A percentile compares a stretch with the other conserved stretches of the same genome.
Conservation (phyloP, 2,113 vertebrate genomes). For the Cygnus atratus region DNA sequence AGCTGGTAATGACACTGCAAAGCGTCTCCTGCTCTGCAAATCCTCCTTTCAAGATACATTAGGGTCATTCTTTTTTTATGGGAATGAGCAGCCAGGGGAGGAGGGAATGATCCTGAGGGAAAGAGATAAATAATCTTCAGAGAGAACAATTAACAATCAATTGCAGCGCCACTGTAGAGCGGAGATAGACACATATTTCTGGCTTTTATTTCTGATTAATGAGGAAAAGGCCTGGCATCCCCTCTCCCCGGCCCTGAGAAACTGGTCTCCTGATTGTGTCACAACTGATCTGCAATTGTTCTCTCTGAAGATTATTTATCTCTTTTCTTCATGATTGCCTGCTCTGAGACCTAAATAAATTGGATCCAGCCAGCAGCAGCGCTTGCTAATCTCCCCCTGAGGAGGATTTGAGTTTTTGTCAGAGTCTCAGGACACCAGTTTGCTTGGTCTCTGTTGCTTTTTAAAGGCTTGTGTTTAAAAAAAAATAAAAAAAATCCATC, state of each 20-base stretch:
- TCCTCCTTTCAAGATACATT: conserved; percentile 38
- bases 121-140: conserved; percentile 60
- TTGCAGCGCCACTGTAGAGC: conserved; percentile 4
- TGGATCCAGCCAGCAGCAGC: background rate
- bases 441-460: background rate
- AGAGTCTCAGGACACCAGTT: background rate
- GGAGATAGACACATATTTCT: conserved; percentile 48
- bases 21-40: background rate
- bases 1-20: background rate
- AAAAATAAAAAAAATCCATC: background rate
- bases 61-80: conserved; percentile 53
- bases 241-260: conserved; percentile 21
- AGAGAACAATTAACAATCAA: conserved; percentile 62
- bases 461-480: background rate
- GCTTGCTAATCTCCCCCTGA: conserved; percentile 29
- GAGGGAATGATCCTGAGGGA: background rate
- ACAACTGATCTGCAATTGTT: conserved; percentile 50
- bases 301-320: conserved; percentile 59
- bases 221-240: conserved; percentile 9
- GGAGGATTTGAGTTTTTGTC: conserved; percentile 46
- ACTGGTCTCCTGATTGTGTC: conserved; percentile 50
- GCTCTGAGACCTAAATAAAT: conserved; percentile 53
- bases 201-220: conserved; percentile 60
- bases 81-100: background rate
- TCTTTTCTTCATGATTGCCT: conserved; percentile 47